Base-by-base conservation (phyloP, 1,140 invertebrate genomes). In the Plectus sambesii region DNA sequence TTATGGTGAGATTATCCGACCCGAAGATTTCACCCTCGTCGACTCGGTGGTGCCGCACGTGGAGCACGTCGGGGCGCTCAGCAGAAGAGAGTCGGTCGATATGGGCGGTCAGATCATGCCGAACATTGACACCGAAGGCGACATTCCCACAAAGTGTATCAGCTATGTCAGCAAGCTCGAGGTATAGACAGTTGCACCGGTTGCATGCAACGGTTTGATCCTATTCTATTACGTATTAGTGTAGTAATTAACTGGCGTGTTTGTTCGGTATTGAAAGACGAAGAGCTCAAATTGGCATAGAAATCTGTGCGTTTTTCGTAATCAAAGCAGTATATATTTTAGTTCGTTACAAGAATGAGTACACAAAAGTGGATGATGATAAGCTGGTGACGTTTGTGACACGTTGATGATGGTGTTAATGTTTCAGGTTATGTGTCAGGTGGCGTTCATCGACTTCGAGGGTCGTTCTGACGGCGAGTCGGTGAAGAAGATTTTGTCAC, bases 381-480 rank as follows among this genome's bases (percentile, higher is more conserved):
- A 39, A 49, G 20, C 37, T 51, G 12, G 47, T 45, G 6, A 53
- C 51, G 12, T 44, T 55, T 20, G 8, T 53, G 59, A 26, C 47
- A 59, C 25, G 42, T 22, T 3, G 58, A 47, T 1, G 55, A 56
- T 20, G 55, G 26, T 15, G 22, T 50, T 9, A 45, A 49, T 67
- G 0, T 69, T 72, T 37, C 22, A 64, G 60, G 49, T 68, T 20
- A 26, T 61, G 5, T 69, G 64, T 36, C 56, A 68, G 60, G 79
- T 99, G 2, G 81, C 85, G 51, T 94, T 85, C 60, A 96, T 99
- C 49, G 93, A 99, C 74, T 93, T 98, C 70, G 93, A 99, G 70
- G 93, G 93, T 3, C 76, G 92, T 36, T 93, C 89, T 0, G 93
- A 99, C 73, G 89, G 89, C 1, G 92, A 98, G 73, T 94, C 89